Percentiles rank a stretch among this genome's conserved stretches.
phyloP scores from a whole-genome alignment of 1,140 invertebrate species.

The Lepidostoma basale region DNA sequence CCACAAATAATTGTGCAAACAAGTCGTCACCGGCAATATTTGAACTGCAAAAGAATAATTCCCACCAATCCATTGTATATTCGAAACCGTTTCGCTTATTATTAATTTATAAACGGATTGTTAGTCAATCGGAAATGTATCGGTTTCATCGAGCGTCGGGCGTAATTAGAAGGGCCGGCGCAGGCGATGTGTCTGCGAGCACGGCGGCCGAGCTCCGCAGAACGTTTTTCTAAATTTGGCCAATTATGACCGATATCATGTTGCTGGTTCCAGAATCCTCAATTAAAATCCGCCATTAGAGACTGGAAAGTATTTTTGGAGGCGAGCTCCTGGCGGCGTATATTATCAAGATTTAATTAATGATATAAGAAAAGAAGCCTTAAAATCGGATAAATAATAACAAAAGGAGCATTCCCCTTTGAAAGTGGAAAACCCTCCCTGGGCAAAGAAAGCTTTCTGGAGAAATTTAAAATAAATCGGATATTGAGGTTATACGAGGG shows the following conservation, averaged over 20 bases:
- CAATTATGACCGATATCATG: slow-evolving; percentile 1
- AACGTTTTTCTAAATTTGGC: slow-evolving; percentile 16
- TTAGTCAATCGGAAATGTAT: too few species aligned
- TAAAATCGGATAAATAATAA: slow-evolving; percentile 25
- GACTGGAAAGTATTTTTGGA: slow-evolving; percentile 10
- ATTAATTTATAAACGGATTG: too few species aligned
- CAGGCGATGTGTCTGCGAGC: too few species aligned
- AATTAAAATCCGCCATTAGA: slow-evolving; percentile 14
- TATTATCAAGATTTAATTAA: slow-evolving; percentile 22
- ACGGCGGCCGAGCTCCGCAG: too few species aligned
- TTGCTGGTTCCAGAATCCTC: neutral
- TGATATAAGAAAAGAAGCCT: slow-evolving; percentile 26
- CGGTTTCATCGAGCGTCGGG: too few species aligned
- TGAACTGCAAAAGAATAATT: too few species aligned
- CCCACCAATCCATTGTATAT: too few species aligned
- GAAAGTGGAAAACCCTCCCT: neutral
- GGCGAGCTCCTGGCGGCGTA: slow-evolving; percentile 1
- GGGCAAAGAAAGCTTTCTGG: neutral
- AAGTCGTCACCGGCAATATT: too few species aligned
- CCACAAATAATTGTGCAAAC: too few species aligned
- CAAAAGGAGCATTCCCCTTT: slow-evolving; percentile 13
- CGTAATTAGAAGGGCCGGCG: too few species aligned
- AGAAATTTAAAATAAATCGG: slow-evolving; percentile 9
- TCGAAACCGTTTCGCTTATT: too few species aligned
- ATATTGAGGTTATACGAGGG: neutral